Base-by-base conservation (phyloP, 1,140 invertebrate genomes). In the Drosophila saltans region DNA sequence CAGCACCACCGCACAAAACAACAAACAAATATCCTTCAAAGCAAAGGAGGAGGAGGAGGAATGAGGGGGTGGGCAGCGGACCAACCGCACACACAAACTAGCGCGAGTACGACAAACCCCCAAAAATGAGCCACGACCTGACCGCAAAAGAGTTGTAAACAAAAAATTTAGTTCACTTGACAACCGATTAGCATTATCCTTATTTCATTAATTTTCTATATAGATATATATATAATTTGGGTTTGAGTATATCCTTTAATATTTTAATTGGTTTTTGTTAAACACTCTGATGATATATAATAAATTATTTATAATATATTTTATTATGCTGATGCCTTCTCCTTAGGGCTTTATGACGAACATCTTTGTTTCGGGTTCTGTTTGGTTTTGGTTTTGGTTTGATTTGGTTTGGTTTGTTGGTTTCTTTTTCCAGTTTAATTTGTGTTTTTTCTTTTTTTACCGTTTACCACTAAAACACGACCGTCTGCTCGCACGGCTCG, bases 401-500 rank as follows among this genome's bases (percentile, higher is more conserved):
- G 48, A 11, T 59, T 52, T 39, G 28, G 11, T 26, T 68, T 56
- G 41, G 16, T 66, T 63, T 61, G 16, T 26, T 65, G 30, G 26
- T 11, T 8, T 30, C 3, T 57, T 26, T 52, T 36, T 9, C 2
- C 8, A n/a, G 40, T 45, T 24, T 63, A 58, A 28, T 30, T 55
- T 16, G 63, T 40, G 16, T 16, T 16, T 16, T 16, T 16, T 16
- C 0, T 16, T 16, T 16, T 36, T 36, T 30, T 33, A 26, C 55
- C 16, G 56, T 48, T 73, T 70, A 68, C 76, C 70, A 89, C 75
- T 75, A 65, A 68, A 81, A 91, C 90, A 90, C 90, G 90, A 91
- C 90, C 90, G 90, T 88, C 86, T 88, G 82, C 86, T 88, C 67
- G 82, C 71, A 90, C 84, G 76, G 90, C 85, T 91, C 80, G 83